A percentile compares a stretch with the other conserved stretches of the same genome.
These are phyloP conservation scores for Gadopsis marmoratus DNA, from an alignment of 2,797 vertebrate genomes.

Conservation along the genomic window DNA sequence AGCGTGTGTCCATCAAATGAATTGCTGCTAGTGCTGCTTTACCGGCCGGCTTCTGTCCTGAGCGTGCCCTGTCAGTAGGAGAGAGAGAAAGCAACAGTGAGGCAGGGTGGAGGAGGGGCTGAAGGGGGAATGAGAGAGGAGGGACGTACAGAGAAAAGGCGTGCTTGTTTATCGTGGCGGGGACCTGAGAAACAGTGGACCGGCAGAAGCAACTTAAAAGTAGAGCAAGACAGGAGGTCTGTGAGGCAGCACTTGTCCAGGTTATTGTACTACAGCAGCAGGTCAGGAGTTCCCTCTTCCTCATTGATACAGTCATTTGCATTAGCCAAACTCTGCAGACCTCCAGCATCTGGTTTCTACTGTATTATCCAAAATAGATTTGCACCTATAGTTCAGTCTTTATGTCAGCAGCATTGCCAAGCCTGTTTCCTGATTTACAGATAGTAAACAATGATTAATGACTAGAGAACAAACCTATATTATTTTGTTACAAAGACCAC, in stretches of 20 bases:
- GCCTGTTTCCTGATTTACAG: constrained; percentile 65
- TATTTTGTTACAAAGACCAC: not conserved
- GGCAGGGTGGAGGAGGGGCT: constrained; percentile 62
- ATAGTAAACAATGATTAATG: constrained; percentile 34
- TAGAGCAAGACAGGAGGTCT: constrained; percentile 1
- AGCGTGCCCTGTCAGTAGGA: constrained; percentile 64
- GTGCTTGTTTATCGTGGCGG: constrained; percentile 37
- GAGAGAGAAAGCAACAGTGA: constrained; percentile 63
- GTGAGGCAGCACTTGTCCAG: not conserved
- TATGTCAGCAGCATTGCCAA: constrained; percentile 27
- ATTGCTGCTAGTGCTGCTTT: constrained; percentile 47
- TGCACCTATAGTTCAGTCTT: constrained; percentile 10
- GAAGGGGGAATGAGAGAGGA: constrained; percentile 18
- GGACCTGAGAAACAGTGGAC: constrained; percentile 20
- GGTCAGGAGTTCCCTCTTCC: constrained; percentile 30
- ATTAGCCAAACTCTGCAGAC: constrained; percentile 33
- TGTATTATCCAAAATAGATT: constrained; percentile 41
- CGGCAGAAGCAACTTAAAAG: constrained; percentile 9
- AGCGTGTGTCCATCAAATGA: constrained; percentile 42
- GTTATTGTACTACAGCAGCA: constrained; percentile 4
- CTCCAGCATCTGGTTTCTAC: constrained; percentile 18
- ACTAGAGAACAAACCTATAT: not conserved
- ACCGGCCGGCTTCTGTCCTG: constrained; percentile 64
- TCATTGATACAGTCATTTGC: constrained; percentile 44
- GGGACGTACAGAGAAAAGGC: constrained; percentile 37